Evolutionary conservation across 2,888 invertebrate genomes (phyloP), one percentile per base, ranked within the genome.

Genomic region (Ormyrus rosae): DNA sequence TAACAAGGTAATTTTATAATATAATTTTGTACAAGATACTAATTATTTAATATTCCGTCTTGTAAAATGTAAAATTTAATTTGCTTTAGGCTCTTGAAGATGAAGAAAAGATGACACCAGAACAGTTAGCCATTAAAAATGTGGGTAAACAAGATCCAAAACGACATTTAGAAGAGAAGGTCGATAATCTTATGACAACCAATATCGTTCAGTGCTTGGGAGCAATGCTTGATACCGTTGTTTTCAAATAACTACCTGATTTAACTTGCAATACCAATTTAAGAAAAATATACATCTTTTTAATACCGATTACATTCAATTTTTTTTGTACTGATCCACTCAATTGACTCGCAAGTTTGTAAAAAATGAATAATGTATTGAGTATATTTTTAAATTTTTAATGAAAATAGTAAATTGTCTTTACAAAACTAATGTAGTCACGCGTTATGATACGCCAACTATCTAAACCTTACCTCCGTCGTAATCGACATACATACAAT

Each of bases 121-220:
- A 99, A 91, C 99, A 99, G 91, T 92, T 99, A 91, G 99, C 99
- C 34, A 99, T 99, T 88, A 99, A 99, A 91, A 99, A 99, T 92
- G 99, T 99, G 81, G 99, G 99, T 75, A 99, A 97, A 91, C 96
- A 98, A 91, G 99, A 99, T 91, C 99, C 99, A 45, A 99, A 99
- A 92, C 94, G 99, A 85, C 99, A 99, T 94, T 93, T 99, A 91
- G 99, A 99, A 91, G 99, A 99, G 91, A 98, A 99, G 92, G 99
- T 99, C 34, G 98, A 98, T 91, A 95, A 96, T 81, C 93, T 99
- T 74, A 98, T 99, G 98, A 96, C 98, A 75, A 96, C 97, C 85
- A 99, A 99, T 91, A 99, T 99, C 91, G 98, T 98, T 78, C 99
- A 99, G 92, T 97, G 97, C 92, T 93, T 99, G 89, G 99, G 99